Evolutionary conservation across 2,797 vertebrate genomes (phyloP), one percentile per base, ranked within the genome.

Genomic region (Cryptoblepharus egeriae): DNA sequence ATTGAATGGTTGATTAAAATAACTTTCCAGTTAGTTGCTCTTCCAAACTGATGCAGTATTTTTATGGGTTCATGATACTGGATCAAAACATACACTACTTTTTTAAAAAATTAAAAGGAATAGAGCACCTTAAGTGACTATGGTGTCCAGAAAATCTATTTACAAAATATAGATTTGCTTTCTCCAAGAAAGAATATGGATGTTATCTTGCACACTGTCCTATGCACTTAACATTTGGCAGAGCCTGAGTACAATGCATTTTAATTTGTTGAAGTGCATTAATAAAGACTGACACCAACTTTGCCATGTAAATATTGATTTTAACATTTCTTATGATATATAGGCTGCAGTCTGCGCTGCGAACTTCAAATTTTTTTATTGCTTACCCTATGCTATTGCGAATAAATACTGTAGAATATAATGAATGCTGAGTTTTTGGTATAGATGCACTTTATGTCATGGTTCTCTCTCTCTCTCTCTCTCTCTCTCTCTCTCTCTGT

Each of bases 211-310:
- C 88, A 67, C 18, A 68, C 3, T 55, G 15, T 70, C 22, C 73
- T 71, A 87, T 84, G 61, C 75, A n/a, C 32, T 68, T 81, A 79
- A 79, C 5, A 18, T 24, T 61, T 70, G 1, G 18, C 69, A 80
- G 26, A 76, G 3, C n/a, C 16, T 64, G 1, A 8, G 37, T 58
- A 65, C 78, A 0, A 20, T 4, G 0, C 15, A 68, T 83, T 87
- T 85, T 85, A 67, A 77, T 87, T 89, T 86, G n/a, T 49, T 77
- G 16, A 81, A 73, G 3, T 58, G 6, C 16, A 75, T 77, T 81
- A 71, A 83, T 68, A 83, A 80, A 64, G 0, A 15, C 83, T 61
- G 81, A 85, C 70, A 78, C 0, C 13, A 71, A 1, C 1, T 61
- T 49, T 75, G 79, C 4, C 3, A 75, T n/a, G 32, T n/a, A 82